Evolutionary conservation across 2,113 vertebrate genomes (phyloP).

Genomic region (Pelusios castaneus): DNA sequence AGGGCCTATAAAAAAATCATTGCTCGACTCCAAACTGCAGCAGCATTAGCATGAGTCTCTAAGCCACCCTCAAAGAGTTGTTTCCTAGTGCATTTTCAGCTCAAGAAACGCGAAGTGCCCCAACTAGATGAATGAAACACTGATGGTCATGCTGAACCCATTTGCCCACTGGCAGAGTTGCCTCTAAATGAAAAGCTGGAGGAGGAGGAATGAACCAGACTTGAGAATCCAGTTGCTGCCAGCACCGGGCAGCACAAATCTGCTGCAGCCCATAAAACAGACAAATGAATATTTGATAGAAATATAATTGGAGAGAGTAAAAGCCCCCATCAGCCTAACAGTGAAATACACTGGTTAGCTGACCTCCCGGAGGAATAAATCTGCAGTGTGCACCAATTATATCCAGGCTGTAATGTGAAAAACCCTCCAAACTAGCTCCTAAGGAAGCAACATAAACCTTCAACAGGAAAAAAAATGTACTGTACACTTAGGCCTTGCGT

Average conservation of each 20-base stretch:
- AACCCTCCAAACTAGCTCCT: slow-evolving; percentile 1
- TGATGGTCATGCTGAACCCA: not conserved
- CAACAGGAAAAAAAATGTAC: slow-evolving; percentile 27
- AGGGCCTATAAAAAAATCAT: not conserved
- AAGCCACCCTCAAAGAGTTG: not conserved
- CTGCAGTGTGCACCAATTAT: slow-evolving; percentile 41
- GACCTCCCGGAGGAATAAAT: slow-evolving; percentile 69
- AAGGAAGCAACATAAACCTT: slow-evolving; percentile 53
- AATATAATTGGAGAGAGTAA: slow-evolving; percentile 68
- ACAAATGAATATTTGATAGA: slow-evolving; percentile 73
- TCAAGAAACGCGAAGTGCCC: not conserved
- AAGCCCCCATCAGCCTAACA: slow-evolving; percentile 32
- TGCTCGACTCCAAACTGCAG: not conserved
- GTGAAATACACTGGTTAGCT: slow-evolving; percentile 67
- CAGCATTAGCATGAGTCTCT: not conserved
- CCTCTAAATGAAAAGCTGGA: slow-evolving; percentile 1
- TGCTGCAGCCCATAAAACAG: slow-evolving; percentile 56
- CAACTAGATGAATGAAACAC: not conserved
- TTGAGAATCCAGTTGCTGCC: not conserved
- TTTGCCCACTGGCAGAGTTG: not conserved
- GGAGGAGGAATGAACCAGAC: not conserved
- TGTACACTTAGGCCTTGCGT: not conserved
- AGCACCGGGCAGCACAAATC: slow-evolving; percentile 7
- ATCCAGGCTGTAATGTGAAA: slow-evolving; percentile 33
- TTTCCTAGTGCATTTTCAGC: not conserved